Base-by-base conservation (phyloP, 2,797 vertebrate species). In the Acestrorhynchus altus region DNA sequence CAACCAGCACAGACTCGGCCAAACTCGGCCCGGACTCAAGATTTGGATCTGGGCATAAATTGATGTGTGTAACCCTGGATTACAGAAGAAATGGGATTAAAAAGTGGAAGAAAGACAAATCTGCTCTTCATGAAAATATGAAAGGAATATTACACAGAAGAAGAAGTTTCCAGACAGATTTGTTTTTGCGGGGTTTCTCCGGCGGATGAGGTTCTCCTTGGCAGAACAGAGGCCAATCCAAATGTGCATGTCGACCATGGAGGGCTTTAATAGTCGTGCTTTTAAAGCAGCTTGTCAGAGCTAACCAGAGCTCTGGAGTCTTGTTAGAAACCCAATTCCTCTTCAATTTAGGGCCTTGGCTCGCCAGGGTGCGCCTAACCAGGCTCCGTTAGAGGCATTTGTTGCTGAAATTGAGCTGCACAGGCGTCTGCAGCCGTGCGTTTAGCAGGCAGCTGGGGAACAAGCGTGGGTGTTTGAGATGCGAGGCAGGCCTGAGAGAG, bases 291-390 rank as follows among this genome's bases (percentile, higher is more conserved):
- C 85, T 85, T 85, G 85, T 86, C 80, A 83, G 85, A 81, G 80
- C 76, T 78, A 86, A 83, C 77, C 65, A 73, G 83, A 86, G 86
- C 87, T 90, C 85, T 79, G 79, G 87, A 85, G 84, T 85, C 84
- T 90, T 86, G 87, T 90, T 90, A 87, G 87, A 86, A 83, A 84
- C 71, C 81, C 82, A 85, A 84, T 89, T 86, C 70, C 54, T 84
- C 51, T 59, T 86, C 81, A 88, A 86, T 85, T 85, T 83, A 78
- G 57, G 66, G 56, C 81, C 68, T 67, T 72, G 82, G 74, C 77
- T 79, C 67, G 42, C 82, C 72, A 70, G 77, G 74, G 83, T 77
- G 69, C 79, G 26, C 26, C 77, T 87, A 84, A 84, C 80, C 67
- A 69, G 28, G 28, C 81, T 78, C 39, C 57, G 80, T 77, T 85